Evolutionary conservation across 2,797 vertebrate species (phyloP).

Genomic region (Sebastes baramenuke): DNA sequence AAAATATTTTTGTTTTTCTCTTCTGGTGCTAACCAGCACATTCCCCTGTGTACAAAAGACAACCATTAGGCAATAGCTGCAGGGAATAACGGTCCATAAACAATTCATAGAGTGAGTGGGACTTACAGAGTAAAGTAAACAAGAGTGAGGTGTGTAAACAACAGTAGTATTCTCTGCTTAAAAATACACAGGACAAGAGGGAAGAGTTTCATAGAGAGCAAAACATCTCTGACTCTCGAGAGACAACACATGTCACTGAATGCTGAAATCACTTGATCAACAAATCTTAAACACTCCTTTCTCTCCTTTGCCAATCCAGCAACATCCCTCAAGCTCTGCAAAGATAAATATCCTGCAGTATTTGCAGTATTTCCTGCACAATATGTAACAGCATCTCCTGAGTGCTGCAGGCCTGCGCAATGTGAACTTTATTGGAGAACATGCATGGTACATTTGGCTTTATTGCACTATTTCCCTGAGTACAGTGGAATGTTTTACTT

Average conservation of each 20-base stretch:
- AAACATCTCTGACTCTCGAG: background rate
- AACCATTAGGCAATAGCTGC: conserved; percentile 9
- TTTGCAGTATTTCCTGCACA: background rate
- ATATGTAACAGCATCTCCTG: background rate
- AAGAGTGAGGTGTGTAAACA: background rate
- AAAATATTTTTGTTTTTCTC: background rate
- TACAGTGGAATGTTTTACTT: conserved; percentile 12
- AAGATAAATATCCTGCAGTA: conserved; percentile 16
- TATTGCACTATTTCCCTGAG: conserved; percentile 28
- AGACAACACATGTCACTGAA: background rate
- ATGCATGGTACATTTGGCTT: conserved; percentile 41
- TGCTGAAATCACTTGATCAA: conserved; percentile 11
- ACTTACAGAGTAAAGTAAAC: conserved; percentile 19
- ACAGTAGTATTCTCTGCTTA: background rate
- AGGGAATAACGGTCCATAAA: conserved; percentile 18
- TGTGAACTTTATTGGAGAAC: conserved; percentile 15
- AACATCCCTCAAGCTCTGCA: background rate
- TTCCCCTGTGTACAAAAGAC: background rate
- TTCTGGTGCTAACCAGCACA: background rate
- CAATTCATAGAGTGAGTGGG: conserved; percentile 13
- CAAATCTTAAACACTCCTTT: background rate
- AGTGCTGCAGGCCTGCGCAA: background rate
- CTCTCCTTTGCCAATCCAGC: background rate
- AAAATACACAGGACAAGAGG: conserved; percentile 13
- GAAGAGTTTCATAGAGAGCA: background rate